Evolutionary conservation across 2,797 vertebrate species (phyloP), one percentile per base, ranked within the genome.

Genomic region (Cynodonichthys magdalenae): DNA sequence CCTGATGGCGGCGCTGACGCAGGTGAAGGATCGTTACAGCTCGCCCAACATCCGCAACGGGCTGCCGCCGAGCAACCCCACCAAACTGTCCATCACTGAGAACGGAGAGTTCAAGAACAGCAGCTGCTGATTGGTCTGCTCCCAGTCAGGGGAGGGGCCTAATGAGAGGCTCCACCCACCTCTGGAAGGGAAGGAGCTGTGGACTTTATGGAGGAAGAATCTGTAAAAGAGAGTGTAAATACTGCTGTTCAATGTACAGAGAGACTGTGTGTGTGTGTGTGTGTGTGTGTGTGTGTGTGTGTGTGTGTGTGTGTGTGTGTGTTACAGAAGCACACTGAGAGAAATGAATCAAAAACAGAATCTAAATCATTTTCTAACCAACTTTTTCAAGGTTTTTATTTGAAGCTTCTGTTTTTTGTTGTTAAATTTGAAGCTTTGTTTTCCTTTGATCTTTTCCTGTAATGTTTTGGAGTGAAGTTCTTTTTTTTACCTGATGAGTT

Each of bases 51-150:
- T 94, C 59, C 95, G 93, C 87, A 98, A 96, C 72, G 96, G 96
- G 82, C 93, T 97, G 88, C 96, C 96, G 12, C 95, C 96, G 59
- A 94, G 90, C 92, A 95, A 95, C 71, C 95, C 96, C 87, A 96
- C 95, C 89, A 99, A 97, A 71, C 95, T 99, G 80, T 99, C 97
- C 81, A 99, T 99, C 93, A 99, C 97, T 73, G 97, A 99, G 92
- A 99, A 96, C 70, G 97, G 97, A 62, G 97, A 99, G 93, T 99
- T 99, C 92, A 97, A 95, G 83, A 98, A 97, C 94, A 99, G 96
- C 92, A 96, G 95, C 94, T 98, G 95, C 93, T 98, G 85, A 89
- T 81, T 78, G 79, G 59, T 15, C 24, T 20, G 1, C 2, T 17
- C 3, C 15, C 11, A 5, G 1, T 0, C 11, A 1, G 39, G 51